Conservation (phyloP, 30 jellyfish, hydroid and myxozoan species). For the Turritopsis dohrnii region DNA sequence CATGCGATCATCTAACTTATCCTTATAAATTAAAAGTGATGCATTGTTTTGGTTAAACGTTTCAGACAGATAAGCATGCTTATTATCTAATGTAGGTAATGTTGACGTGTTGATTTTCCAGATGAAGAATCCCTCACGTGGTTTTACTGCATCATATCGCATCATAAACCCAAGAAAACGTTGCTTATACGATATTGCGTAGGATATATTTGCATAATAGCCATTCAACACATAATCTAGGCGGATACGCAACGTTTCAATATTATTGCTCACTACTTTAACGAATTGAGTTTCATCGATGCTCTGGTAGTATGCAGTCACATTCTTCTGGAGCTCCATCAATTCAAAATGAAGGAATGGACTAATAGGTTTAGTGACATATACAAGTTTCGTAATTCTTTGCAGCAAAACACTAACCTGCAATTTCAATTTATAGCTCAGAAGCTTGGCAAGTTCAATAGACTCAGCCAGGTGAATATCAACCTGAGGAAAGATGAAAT, state of each 20-base stretch:
- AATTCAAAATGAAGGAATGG: neutral
- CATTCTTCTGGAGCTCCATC: neutral
- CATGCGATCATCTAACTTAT: conserved; percentile 2
- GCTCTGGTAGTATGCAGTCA: neutral
- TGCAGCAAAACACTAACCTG: neutral
- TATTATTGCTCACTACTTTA: neutral
- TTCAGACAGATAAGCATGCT: conserved; percentile 24
- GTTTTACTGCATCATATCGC: neutral
- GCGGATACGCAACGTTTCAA: neutral
- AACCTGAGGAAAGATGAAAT: neutral
- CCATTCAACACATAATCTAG: neutral
- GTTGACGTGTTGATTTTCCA: conserved; percentile 25
- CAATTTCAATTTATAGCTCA: neutral
- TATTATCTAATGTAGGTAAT: neutral
- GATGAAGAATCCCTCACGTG: neutral
- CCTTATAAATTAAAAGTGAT: conserved; percentile 17
- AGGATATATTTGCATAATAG: conserved; percentile 22
- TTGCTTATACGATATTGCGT: conserved; percentile 3
- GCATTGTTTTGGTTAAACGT: neutral
- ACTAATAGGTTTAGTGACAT: neutral
- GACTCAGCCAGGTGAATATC: neutral
- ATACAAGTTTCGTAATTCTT: neutral
- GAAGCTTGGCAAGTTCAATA: neutral
- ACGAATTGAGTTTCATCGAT: neutral
- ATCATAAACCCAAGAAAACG: neutral